These are phyloP conservation scores for Drosophila barbarae DNA, from an alignment of 2,888 invertebrate species.

Conservation along the genomic window DNA sequence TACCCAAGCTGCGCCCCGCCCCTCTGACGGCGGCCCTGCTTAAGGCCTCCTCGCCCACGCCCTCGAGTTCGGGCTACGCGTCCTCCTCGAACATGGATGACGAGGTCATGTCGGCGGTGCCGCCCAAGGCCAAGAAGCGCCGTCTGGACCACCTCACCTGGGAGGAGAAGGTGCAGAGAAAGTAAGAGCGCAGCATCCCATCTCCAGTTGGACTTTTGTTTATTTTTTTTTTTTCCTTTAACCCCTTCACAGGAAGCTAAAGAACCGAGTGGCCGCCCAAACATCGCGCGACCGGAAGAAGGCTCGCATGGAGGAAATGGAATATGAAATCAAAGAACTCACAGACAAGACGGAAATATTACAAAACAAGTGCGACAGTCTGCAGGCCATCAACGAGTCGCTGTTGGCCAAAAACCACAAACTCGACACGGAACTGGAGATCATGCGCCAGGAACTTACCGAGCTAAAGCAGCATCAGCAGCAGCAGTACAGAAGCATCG, in stretches of 20 bases:
- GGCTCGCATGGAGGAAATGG: constrained; percentile 94
- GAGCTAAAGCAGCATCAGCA: constrained; percentile 73
- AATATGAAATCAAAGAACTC: constrained; percentile 84
- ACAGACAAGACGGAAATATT: constrained; percentile 84
- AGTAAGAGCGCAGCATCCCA: constrained; percentile 83
- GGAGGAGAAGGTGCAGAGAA: constrained; percentile 93
- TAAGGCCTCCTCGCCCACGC: constrained; percentile 47
- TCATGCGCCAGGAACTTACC: constrained; percentile 82
- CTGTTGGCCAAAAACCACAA: constrained; percentile 85
- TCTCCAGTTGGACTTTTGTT: neutral
- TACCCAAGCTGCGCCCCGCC: constrained; percentile 68
- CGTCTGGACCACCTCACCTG: constrained; percentile 90
- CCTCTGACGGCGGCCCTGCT: constrained; percentile 49
- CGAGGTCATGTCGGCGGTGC: constrained; percentile 37
- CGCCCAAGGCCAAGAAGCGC: constrained; percentile 82
- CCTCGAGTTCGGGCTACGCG: constrained; percentile 58
- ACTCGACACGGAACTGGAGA: constrained; percentile 84
- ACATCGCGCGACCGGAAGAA: constrained; percentile 98
- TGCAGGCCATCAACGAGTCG: constrained; percentile 83
- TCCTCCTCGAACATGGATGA: constrained; percentile 60
- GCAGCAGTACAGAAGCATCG: constrained; percentile 28
- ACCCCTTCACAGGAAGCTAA: constrained; percentile 86
- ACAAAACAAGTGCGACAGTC: constrained; percentile 79
- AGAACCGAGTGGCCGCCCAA: constrained; percentile 98
- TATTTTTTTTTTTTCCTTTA: neutral